These are phyloP conservation scores for Busseola fusca DNA, from an alignment of 2,888 invertebrate genomes.

Conservation along the genomic window DNA sequence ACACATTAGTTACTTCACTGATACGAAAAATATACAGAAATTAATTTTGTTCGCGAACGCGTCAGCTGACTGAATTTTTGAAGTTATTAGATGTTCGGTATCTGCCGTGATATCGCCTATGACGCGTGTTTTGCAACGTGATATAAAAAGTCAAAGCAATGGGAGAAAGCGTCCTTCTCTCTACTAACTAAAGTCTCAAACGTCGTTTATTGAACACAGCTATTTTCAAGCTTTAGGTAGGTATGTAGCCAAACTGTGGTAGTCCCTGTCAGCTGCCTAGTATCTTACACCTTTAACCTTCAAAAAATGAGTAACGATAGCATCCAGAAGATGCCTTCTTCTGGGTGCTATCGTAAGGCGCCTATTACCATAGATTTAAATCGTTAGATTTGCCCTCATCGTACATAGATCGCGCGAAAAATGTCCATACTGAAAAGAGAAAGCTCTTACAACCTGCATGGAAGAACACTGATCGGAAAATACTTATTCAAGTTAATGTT, in stretches of 20 bases:
- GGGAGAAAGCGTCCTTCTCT: no score
- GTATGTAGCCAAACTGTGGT: neutral
- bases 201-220: neutral
- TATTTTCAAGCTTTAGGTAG: neutral
- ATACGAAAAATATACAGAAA: constrained; percentile 27
- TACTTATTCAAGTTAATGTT: neutral
- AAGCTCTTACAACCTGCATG: neutral
- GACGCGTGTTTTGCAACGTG: neutral
- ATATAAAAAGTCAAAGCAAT: neutral
- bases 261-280: neutral
- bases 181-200: neutral
- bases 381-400: neutral
- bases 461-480: neutral
- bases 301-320: neutral
- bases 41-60: constrained; percentile 12
- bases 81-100: constrained; percentile 37
- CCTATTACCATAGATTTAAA: neutral
- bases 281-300: neutral
- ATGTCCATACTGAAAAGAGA: no score
- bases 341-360: neutral
- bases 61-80: constrained; percentile 14
- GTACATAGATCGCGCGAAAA: no score
- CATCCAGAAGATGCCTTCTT: no score
- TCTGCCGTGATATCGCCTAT: constrained; percentile 1
- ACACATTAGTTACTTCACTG: constrained; percentile 25